These are phyloP conservation scores for Spongilla lacustris DNA, from an alignment of 37 sponge, comb jelly and placozoan species.

Conservation along the genomic window DNA sequence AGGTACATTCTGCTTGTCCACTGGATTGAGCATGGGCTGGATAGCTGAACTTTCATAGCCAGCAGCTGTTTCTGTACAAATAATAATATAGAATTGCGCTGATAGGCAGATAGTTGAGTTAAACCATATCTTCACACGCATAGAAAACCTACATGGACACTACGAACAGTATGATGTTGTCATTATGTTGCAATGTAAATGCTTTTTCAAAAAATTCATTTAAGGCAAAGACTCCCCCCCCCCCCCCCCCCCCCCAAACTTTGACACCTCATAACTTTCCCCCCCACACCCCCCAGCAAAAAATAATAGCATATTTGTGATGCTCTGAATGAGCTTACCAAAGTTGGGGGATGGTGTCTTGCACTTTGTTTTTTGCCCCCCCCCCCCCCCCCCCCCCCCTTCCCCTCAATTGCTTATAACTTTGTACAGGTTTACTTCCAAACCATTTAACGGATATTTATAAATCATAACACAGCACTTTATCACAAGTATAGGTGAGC, in stretches of 20 bases:
- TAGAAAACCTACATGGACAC: slow-evolving; percentile 1
- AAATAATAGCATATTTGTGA: not conserved
- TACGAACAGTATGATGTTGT: not conserved
- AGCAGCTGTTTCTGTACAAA: not conserved
- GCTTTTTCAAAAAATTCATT: not conserved
- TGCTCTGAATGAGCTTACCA: not conserved
- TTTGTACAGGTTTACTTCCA: too few species aligned
- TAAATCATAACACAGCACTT: too few species aligned
- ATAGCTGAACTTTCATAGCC: not conserved
- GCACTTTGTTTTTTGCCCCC: not conserved
- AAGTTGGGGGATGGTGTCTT: not conserved
- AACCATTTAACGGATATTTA: too few species aligned
- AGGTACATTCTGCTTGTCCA: slow-evolving; percentile 3
- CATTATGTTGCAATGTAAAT: not conserved
- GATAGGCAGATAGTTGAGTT: not conserved
- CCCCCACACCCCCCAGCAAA: not conserved
- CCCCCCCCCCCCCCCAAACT: not conserved
- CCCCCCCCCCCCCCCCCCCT: not conserved
- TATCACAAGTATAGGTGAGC: too few species aligned
- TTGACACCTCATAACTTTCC: not conserved
- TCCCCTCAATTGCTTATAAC: too few species aligned
- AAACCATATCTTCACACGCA: not conserved
- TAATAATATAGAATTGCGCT: not conserved
- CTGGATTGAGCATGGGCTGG: not conserved
- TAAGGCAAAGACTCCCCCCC: not conserved